Evolutionary conservation across 2,888 invertebrate genomes (phyloP), one percentile per base, ranked within the genome.

Genomic region (Chrysomela aeneicollis): DNA sequence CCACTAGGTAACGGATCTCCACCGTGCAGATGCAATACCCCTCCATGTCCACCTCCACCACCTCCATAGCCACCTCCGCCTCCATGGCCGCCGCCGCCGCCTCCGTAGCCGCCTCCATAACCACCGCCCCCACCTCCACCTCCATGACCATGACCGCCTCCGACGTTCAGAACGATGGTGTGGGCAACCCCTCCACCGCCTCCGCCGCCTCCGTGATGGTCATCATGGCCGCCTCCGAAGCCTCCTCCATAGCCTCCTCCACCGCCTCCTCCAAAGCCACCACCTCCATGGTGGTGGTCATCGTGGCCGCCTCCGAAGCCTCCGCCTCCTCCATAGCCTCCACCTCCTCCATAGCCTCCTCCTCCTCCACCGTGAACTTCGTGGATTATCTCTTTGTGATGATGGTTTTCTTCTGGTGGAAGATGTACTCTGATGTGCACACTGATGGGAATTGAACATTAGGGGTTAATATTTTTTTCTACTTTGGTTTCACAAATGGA

Each of bases 371-470:
- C 37, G 8, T 59, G 51, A 2, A 51, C 12, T 37, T 51, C 59
- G 19, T 59, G 49, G 35, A 59, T 30, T 32, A 59, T 59, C 30
- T 59, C 59, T 35, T 59, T 59, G 12, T 59, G 59, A 15, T 54
- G 53, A 19, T 61, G 61, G 26, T 15, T 19, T 21, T 54, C 54
- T 47, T 22, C 19, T 30, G 17, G 18, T 12, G 63, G 63, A 3
- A 63, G 51, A 22, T 63, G 63, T 12, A 63, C 59, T 63, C 35
- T 51, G 51, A 63, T 63, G 17, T 63, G 63, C 15, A 63, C 63
- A 59, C 63, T 63, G 59, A 1, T 17, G 59, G 52, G 15, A 15
- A n/a, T n/a, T n/a, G 5, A 52, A 5, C n/a, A 9, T 52, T 42
- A 42, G n/a, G n/a, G n/a, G n/a, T n/a, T n/a, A n/a, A n/a, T n/a